Evolutionary conservation across 2,113 vertebrate species (phyloP).

Genomic region (Genyomyrus donnyi): DNA sequence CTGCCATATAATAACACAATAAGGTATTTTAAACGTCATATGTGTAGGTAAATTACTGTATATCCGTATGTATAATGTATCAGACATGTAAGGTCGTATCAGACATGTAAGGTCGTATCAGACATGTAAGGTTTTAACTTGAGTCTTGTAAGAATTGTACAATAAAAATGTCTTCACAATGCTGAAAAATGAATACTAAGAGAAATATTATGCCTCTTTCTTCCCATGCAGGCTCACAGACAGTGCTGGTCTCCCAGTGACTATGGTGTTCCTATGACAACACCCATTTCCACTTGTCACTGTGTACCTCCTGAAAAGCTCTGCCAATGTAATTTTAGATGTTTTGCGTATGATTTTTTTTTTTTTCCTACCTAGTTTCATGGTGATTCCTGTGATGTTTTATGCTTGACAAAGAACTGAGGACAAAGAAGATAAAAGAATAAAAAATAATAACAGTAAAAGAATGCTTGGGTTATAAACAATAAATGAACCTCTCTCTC

Average conservation of each 20-base stretch:
- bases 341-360: background rate
- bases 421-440: background rate
- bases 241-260: background rate
- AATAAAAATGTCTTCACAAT: background rate
- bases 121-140: background rate
- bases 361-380: background rate
- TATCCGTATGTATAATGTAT: background rate
- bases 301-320: background rate
- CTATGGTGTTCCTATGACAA: slow-evolving; percentile 22
- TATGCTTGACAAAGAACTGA: background rate
- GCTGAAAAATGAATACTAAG: background rate
- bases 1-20: background rate
- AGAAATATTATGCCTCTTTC: background rate
- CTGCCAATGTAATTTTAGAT: slow-evolving; percentile 6
- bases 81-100: background rate
- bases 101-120: background rate
- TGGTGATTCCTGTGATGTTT: background rate
- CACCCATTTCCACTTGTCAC: slow-evolving; percentile 9
- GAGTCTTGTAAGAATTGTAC: background rate
- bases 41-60: background rate
- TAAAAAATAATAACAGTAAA: background rate
- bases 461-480: background rate
- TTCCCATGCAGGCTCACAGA: background rate
- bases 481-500: background rate
- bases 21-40: background rate